Percentiles rank a stretch among this genome's conserved stretches.
phyloP scores from a whole-genome alignment of 2,888 invertebrate species.

The Gerris lacustris region DNA sequence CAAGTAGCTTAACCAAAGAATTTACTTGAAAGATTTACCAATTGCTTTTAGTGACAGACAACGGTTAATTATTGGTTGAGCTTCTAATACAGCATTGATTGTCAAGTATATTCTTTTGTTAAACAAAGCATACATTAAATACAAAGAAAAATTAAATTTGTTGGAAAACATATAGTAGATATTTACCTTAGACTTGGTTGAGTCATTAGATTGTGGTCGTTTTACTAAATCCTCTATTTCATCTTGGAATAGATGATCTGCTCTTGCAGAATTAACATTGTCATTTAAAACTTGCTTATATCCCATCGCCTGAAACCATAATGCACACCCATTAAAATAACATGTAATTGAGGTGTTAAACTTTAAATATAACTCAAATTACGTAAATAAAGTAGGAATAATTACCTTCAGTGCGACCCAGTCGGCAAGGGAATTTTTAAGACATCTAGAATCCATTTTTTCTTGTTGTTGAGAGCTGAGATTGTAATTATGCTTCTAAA shows the following conservation, averaged over 20 bases:
- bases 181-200: conserved; percentile 28
- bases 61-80: too few species aligned
- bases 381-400: too few species aligned
- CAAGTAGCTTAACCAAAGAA: too few species aligned
- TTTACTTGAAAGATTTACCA: too few species aligned
- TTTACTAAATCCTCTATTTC: conserved; percentile 50
- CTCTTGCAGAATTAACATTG: conserved; percentile 33
- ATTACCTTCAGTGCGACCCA: conserved; percentile 8
- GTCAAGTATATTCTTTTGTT: too few species aligned
- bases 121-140: too few species aligned
- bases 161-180: too few species aligned
- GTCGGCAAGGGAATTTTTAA: conserved; percentile 2
- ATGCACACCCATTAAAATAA: background rate
- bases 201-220: conserved; percentile 38
- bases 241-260: conserved; percentile 49
- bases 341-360: background rate
- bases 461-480: background rate
- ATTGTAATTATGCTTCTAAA: conserved; percentile 6
- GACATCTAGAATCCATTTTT: conserved; percentile 5
- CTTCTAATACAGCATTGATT: too few species aligned
- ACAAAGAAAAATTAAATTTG: too few species aligned
- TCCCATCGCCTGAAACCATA: conserved; percentile 22
- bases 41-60: too few species aligned
- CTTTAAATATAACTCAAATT: background rate
- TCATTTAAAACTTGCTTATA: conserved; percentile 28